These are phyloP conservation scores for Hybos culiciformis DNA, from an alignment of 2,888 invertebrate species.

Conservation along the genomic window DNA sequence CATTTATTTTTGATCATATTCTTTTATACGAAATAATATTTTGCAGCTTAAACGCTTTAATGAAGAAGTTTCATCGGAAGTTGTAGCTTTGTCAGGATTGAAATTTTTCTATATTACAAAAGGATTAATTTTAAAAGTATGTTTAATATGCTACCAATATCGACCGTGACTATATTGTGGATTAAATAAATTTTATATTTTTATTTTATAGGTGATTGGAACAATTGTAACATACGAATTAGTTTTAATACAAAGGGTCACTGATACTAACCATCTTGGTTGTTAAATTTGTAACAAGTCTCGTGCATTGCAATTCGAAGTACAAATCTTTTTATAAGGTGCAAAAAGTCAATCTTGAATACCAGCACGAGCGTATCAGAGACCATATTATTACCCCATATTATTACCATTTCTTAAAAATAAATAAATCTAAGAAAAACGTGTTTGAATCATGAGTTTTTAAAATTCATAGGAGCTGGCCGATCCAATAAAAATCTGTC, in stretches of 20 bases:
- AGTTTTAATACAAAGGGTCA: constrained; percentile 43
- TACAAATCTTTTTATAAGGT: too few relatives aligned
- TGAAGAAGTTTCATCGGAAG: constrained; percentile 29
- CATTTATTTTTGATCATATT: neutral
- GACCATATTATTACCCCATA: too few relatives aligned
- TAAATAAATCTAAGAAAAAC: too few relatives aligned
- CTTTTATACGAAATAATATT: neutral
- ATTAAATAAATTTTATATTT: constrained; percentile 3
- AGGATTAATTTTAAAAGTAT: constrained; percentile 30
- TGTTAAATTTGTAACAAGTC: too few relatives aligned
- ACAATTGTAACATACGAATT: constrained; percentile 46
- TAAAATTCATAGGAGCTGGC: too few relatives aligned
- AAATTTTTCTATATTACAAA: constrained; percentile 33
- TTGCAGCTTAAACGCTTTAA: constrained; percentile 26
- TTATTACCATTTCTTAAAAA: too few relatives aligned
- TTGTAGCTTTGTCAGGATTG: constrained; percentile 32
- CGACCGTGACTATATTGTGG: neutral
- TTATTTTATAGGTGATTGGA: constrained; percentile 39
- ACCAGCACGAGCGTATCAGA: too few relatives aligned
- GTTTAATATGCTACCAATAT: constrained; percentile 2
- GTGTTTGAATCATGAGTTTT: too few relatives aligned
- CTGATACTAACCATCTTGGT: too few relatives aligned
- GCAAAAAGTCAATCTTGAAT: too few relatives aligned
- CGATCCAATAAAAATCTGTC: too few relatives aligned
- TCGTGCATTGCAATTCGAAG: too few relatives aligned